Percentiles rank a stretch among this genome's conserved stretches.
Conservation (phyloP, 2,888 invertebrate genomes). For the Dinocampus coccinellae region DNA sequence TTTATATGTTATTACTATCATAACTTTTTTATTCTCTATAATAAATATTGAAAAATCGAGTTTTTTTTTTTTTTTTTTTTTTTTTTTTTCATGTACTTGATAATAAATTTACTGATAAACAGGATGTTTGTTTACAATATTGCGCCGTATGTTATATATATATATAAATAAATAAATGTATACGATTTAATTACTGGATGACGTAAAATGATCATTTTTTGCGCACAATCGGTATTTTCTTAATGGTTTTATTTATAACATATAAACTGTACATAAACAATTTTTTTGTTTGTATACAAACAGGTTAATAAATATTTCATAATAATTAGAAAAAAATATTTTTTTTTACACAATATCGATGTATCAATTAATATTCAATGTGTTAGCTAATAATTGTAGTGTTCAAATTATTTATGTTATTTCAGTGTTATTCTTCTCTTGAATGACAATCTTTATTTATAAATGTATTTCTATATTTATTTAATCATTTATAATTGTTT, state of each 20-base stretch:
- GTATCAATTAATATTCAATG: background rate
- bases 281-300: no score
- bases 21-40: background rate
- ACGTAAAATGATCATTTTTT: background rate
- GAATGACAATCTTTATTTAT: background rate
- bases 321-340: background rate
- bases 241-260: no score
- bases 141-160: background rate
- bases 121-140: conserved; percentile 6
- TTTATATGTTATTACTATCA: no score
- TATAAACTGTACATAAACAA: no score
- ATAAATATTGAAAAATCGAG: background rate
- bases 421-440: background rate
- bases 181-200: background rate
- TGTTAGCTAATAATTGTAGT: background rate
- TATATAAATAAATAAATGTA: background rate
- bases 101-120: background rate
- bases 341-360: background rate
- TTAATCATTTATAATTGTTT: conserved; percentile 14
- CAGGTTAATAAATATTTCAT: background rate
- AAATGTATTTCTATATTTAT: background rate
- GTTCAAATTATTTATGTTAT: background rate
- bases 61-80: background rate
- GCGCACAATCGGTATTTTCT: background rate
- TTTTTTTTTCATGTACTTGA: no score